A percentile compares a stretch with the other conserved stretches of the same genome.
Conservation (phyloP, 2,113 vertebrate genomes). For the Colius striatus region DNA sequence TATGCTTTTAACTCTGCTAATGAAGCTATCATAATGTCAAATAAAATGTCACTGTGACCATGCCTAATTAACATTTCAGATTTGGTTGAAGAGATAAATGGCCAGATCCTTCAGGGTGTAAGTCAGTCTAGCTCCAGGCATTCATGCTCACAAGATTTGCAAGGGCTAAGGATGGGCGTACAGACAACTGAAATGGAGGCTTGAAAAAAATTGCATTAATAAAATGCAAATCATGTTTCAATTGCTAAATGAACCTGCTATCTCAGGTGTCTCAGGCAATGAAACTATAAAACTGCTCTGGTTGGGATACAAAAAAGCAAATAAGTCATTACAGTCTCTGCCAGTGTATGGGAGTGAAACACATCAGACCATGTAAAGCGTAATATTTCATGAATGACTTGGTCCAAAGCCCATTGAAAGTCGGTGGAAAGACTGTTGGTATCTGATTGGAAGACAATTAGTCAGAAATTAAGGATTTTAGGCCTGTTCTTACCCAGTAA, state of each 20-base stretch:
- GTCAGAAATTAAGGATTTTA: not conserved
- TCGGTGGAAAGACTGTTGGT: not conserved
- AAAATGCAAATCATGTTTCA: conserved; percentile 3
- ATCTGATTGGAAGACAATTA: not conserved
- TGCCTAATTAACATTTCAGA: conserved; percentile 56
- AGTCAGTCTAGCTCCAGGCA: not conserved
- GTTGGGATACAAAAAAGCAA: not conserved
- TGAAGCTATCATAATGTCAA: conserved; percentile 48
- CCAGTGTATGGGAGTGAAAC: not conserved
- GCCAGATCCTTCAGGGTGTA: not conserved
- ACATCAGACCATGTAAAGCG: not conserved
- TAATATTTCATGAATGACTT: conserved; percentile 22
- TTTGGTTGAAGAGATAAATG: conserved; percentile 54
- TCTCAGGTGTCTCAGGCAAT: conserved; percentile 28
- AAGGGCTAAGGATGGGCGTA: not conserved
- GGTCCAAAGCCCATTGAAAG: not conserved
- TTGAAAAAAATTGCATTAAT: not conserved
- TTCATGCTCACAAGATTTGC: not conserved
- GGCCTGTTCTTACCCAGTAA: not conserved
- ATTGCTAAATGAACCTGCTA: conserved; percentile 32
- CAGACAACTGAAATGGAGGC: conserved; percentile 2
- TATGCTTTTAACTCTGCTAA: conserved; percentile 59
- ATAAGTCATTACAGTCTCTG: not conserved
- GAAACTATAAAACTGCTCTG: not conserved
- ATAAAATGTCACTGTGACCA: conserved; percentile 59